Evolutionary conservation across 92 coral and sea anemone genomes (phyloP).

Genomic region (Diadumene lineata): DNA sequence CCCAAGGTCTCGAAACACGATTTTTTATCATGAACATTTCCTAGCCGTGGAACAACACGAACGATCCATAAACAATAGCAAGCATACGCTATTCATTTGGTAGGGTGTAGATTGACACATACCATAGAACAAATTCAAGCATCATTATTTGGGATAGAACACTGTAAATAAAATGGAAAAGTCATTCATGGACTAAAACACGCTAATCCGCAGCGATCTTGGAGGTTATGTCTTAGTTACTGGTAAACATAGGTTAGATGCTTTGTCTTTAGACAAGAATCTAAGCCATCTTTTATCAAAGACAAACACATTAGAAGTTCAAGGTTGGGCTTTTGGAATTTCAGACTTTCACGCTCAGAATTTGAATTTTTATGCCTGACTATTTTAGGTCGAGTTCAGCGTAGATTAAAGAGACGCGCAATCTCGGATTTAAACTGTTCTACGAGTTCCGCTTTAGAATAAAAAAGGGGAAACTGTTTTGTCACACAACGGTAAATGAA

Average conservation of each 20-base stretch:
- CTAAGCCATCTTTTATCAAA: constrained; percentile 38
- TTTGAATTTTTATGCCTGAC: constrained; percentile 17
- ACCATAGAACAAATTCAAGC: not conserved
- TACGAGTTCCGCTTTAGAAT: not conserved
- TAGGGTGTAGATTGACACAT: constrained; percentile 23
- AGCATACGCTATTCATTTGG: not conserved
- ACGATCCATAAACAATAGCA: not conserved
- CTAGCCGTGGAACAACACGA: not conserved
- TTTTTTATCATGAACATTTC: not conserved
- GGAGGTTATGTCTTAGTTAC: too few species aligned
- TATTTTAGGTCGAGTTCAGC: not conserved
- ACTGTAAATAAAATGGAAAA: not conserved
- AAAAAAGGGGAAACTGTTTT: not conserved
- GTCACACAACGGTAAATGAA: not conserved
- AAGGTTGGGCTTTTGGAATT: constrained; percentile 25
- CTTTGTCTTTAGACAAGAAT: constrained; percentile 31
- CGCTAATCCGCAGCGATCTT: too few species aligned
- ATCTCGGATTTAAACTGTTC: not conserved
- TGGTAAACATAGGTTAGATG: too few species aligned
- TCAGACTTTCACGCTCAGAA: constrained; percentile 4
- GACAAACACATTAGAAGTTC: constrained; percentile 22
- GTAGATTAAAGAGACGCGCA: not conserved
- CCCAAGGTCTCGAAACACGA: not conserved
- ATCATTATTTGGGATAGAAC: not conserved
- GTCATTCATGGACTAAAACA: too few species aligned